Conservation (phyloP, 1,140 invertebrate genomes). For the Pissodes strobi region DNA sequence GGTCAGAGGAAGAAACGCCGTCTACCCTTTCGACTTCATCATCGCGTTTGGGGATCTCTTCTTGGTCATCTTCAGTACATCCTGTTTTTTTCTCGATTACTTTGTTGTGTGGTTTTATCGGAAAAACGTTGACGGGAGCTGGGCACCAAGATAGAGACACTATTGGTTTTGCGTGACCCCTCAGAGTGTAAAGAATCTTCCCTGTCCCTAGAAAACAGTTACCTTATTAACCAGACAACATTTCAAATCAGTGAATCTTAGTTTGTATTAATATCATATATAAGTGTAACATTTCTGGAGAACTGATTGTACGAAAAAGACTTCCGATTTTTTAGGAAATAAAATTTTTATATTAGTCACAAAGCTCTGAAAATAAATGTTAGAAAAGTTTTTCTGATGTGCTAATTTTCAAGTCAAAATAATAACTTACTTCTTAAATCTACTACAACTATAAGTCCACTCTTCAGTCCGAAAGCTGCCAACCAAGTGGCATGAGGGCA, state of each 20-base stretch:
- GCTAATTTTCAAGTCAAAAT: not conserved
- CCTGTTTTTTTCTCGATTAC: constrained; percentile 36
- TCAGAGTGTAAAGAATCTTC: constrained; percentile 65
- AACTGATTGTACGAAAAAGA: too few relatives aligned
- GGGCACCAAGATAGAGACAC: constrained; percentile 76
- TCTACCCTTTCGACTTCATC: not conserved
- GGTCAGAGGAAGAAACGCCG: not conserved
- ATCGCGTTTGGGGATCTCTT: not conserved
- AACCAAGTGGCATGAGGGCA: constrained; percentile 66
- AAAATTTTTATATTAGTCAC: too few relatives aligned
- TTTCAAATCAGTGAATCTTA: too few relatives aligned
- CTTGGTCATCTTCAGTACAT: too few relatives aligned
- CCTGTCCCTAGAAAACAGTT: constrained; percentile 61
- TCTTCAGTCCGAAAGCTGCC: constrained; percentile 69
- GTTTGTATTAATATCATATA: too few relatives aligned
- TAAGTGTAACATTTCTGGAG: too few relatives aligned
- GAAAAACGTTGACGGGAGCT: constrained; percentile 59
- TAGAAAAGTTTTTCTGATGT: not conserved
- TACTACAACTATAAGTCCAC: constrained; percentile 66
- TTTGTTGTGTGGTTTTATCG: constrained; percentile 35
- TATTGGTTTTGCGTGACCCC: constrained; percentile 74
- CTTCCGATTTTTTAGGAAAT: too few relatives aligned
- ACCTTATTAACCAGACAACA: too few relatives aligned
- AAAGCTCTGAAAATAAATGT: too few relatives aligned
- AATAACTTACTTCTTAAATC: constrained; percentile 60